A percentile compares a stretch with the other conserved stretches of the same genome.
These are phyloP conservation scores for Venturia canescens DNA, from an alignment of 1,140 invertebrate species.

Conservation along the genomic window DNA sequence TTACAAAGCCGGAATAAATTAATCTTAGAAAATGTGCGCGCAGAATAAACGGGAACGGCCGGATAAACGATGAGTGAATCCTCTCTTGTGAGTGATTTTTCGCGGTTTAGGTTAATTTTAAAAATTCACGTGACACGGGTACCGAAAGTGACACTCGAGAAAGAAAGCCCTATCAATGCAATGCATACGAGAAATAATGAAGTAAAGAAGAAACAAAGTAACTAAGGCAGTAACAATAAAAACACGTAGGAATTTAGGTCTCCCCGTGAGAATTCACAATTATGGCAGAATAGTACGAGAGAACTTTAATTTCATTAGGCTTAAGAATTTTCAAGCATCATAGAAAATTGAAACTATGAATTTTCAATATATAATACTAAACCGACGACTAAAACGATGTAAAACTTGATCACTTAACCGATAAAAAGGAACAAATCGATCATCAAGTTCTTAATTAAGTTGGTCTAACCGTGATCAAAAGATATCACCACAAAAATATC, in stretches of 20 bases:
- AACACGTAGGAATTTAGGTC: constrained; percentile 27
- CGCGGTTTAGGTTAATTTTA: constrained; percentile 31
- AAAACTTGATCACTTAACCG: constrained; percentile 45
- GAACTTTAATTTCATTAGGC: constrained; percentile 9
- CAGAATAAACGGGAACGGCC: neutral
- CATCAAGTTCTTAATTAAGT: constrained; percentile 53
- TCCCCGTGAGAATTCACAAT: constrained; percentile 36
- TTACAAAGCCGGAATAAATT: constrained; percentile 25
- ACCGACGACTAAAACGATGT: constrained; percentile 41
- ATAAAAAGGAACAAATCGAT: constrained; percentile 40
- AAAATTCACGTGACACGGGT: constrained; percentile 55
- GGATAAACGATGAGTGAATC: neutral
- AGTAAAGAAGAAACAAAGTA: constrained; percentile 41
- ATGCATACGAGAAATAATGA: constrained; percentile 45
- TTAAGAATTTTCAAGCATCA: neutral
- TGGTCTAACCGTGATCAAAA: neutral
- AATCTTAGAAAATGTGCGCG: constrained; percentile 4
- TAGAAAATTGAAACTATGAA: constrained; percentile 24
- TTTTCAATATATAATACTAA: neutral
- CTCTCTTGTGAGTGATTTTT: neutral
- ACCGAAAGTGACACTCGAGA: constrained; percentile 39
- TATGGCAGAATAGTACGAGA: constrained; percentile 44
- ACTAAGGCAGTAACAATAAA: constrained; percentile 40
- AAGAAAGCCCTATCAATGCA: constrained; percentile 46
- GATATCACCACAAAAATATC: neutral